Evolutionary conservation across 2,888 invertebrate genomes (phyloP), one percentile per base, ranked within the genome.

Genomic region (Aphodius sticticus): DNA sequence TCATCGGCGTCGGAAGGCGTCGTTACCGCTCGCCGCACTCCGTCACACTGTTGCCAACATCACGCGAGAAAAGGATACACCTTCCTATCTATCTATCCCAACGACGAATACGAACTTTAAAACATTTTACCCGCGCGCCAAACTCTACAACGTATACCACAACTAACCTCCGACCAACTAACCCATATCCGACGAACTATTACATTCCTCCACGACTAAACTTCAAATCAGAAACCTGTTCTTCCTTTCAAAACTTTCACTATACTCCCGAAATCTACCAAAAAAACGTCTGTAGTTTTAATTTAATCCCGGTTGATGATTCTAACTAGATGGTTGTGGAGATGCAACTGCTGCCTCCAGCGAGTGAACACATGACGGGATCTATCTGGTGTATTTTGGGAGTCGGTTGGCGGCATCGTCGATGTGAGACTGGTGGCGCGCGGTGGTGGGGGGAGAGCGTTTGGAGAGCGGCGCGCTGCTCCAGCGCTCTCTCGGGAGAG

Each of bases 31-130:
- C 84, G 85, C 84, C 82, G 82, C 85, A 85, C 84, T 83, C 84
- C 85, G 87, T 87, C 87, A 86, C 88, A 87, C 85, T 86, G 84
- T 85, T 87, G 85, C 87, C 87, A 88, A 87, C 87, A 77, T 81
- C 77, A 53, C 53, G 53, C 26, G 26, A n/a, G n/a, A 26, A 53
- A 53, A 53, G 3, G 53, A 53, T 53, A 53, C 74, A 74, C 37
- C 74, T 74, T 14, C 6, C n/a, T 71, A 9, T 72, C n/a, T 14
- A 26, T 26, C 26, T 26, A 26, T 26, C 26, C 3, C 26, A 1
- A 26, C 26, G 3, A 26, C 26, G 2, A 26, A 26, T 2, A 26
- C 1, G 2, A n/a, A 35, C 36, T 74, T 74, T 74, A 36, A 6
- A 74, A 36, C 74, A 36, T 74, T 37, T 53, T 53, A 9, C 53